Evolutionary conservation across 2,888 invertebrate species (phyloP), one percentile per base, ranked within the genome.

Genomic region (Orgyia antiqua): DNA sequence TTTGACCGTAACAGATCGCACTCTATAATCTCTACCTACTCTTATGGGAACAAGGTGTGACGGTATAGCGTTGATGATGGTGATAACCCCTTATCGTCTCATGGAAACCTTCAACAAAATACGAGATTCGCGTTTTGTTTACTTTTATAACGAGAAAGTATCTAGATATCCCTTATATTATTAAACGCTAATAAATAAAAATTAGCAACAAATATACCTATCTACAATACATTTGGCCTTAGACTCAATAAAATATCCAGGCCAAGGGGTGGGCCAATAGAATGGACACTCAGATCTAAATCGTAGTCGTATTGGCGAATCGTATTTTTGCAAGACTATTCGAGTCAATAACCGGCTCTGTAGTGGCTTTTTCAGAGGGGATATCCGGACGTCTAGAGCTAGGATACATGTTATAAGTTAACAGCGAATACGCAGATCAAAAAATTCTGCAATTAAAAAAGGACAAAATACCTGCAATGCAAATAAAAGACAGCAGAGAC

Each of bases 281-380:
- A 70, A 68, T 66, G 62, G 64, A 55, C 61, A 60, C 59, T 66
- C 61, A 56, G 63, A 63, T 68, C 68, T 70, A 75, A 76, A 73
- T 70, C 64, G 73, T 51, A 50, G 51, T 55, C 58, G 54, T 67
- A 63, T 55, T 58, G 67, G 53, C 53, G 54, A 58, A 57, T 63
- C 70, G 70, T 72, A 71, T 71, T 75, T 72, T 63, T 67, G 65
- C 57, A 51, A 58, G 65, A 60, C 67, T 50, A 66, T 66, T 65
- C 56, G 34, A 54, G 53, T 62, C 67, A 71, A 70, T 76, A 73
- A 68, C 64, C 55, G 65, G 57, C 46, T 45, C 52, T 54, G 48
- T 63, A 61, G 67, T 59, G 60, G 59, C 47, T 64, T 67, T 63
- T 59, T 56, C 53, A 57, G 50, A 41, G 36, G 58, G 61, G 50